Conservation (phyloP, 2,113 vertebrate genomes). For the Coracopsis vasa region DNA sequence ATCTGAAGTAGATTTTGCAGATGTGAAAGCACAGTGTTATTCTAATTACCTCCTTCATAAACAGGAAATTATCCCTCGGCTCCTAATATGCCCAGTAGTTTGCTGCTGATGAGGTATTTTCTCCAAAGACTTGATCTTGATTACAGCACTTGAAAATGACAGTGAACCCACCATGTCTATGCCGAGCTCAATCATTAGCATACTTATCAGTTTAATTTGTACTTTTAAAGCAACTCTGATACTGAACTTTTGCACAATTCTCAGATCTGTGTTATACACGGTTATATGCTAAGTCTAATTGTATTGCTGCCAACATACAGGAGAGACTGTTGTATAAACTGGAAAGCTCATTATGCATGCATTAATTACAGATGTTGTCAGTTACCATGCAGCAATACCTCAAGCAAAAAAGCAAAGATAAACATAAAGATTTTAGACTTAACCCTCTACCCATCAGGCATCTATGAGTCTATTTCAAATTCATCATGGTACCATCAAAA, state of each 20-base stretch:
- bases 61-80: background rate
- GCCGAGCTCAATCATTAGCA: background rate
- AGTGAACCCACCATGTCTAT: background rate
- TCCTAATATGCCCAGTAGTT: background rate
- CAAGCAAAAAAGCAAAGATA: background rate
- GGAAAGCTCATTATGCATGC: background rate
- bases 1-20: background rate
- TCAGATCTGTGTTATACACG: background rate
- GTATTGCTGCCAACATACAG: background rate
- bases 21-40: background rate
- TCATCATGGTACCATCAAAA: background rate
- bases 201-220: background rate
- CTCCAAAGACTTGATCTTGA: background rate
- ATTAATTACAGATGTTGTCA: background rate
- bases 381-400: background rate
- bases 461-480: background rate
- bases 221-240: background rate
- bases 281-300: background rate
- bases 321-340: background rate
- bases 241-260: background rate
- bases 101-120: constrained; percentile 27
- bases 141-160: background rate
- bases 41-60: background rate
- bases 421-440: background rate
- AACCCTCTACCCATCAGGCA: background rate